Evolutionary conservation across 2,113 vertebrate genomes (phyloP).

Genomic region (Rhipidura dahli): DNA sequence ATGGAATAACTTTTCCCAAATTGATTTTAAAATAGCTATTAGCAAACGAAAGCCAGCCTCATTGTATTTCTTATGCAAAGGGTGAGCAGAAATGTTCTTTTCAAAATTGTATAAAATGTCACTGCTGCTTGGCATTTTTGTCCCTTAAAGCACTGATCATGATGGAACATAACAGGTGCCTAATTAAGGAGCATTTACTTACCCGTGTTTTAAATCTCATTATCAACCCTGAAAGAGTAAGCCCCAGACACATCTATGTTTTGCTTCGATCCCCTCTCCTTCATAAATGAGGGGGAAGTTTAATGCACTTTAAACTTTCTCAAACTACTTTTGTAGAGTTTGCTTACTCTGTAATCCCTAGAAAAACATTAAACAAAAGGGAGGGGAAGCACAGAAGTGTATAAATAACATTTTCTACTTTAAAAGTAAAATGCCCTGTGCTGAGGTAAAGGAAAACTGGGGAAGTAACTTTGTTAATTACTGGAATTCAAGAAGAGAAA

Average conservation of each 20-base stretch:
- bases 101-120: not conserved
- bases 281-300: not conserved
- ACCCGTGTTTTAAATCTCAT: not conserved
- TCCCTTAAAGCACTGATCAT: not conserved
- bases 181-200: constrained; percentile 5
- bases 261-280: not conserved
- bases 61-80: not conserved
- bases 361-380: not conserved
- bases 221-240: constrained; percentile 6
- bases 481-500: not conserved
- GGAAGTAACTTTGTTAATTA: not conserved
- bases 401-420: not conserved
- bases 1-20: constrained; percentile 33
- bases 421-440: not conserved
- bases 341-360: not conserved
- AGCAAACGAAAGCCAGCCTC: not conserved
- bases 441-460: not conserved
- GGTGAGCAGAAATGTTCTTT: not conserved
- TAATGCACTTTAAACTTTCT: not conserved
- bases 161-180: not conserved
- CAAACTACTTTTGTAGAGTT: not conserved
- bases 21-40: constrained; percentile 12
- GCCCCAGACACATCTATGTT: not conserved
- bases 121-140: not conserved
- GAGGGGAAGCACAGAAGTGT: not conserved